phyloP scores from a whole-genome alignment of 2,888 invertebrate species.

The Dascillus cervinus region DNA sequence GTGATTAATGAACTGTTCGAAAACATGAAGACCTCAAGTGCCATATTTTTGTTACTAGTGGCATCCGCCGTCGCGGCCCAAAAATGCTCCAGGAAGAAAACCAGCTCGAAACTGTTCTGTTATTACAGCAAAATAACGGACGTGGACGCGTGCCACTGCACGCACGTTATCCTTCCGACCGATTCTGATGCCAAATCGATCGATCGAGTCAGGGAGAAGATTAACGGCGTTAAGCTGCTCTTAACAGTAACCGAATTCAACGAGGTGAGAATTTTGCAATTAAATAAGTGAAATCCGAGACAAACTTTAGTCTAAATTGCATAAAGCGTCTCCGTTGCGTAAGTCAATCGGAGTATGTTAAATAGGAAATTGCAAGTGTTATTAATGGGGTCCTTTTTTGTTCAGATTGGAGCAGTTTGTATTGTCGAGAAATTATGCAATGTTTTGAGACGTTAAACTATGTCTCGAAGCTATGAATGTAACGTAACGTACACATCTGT shows the following conservation, averaged over 20 bases:
- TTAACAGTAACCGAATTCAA: constrained; percentile 49
- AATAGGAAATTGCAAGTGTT: no score
- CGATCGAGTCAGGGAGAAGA: constrained; percentile 46
- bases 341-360: no score
- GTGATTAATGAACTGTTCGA: no score
- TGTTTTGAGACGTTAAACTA: no score
- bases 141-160: constrained; percentile 34
- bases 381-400: no score
- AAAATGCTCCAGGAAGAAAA: constrained; percentile 28
- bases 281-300: no score
- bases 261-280: constrained; percentile 54
- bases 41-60: constrained; percentile 12
- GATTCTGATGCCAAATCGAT: constrained; percentile 29
- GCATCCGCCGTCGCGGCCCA: constrained; percentile 21
- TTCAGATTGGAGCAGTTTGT: no score
- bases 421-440: no score
- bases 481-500: no score
- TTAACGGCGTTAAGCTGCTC: constrained; percentile 46
- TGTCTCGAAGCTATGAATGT: no score
- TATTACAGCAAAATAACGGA: constrained; percentile 34
- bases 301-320: no score
- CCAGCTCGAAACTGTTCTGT: constrained; percentile 35
- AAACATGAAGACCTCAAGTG: constrained; percentile 7
- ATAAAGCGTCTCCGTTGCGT: no score
- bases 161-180: constrained; percentile 35